phyloP scores from a whole-genome alignment of 2,797 vertebrate genomes.

The Danio choprae region DNA sequence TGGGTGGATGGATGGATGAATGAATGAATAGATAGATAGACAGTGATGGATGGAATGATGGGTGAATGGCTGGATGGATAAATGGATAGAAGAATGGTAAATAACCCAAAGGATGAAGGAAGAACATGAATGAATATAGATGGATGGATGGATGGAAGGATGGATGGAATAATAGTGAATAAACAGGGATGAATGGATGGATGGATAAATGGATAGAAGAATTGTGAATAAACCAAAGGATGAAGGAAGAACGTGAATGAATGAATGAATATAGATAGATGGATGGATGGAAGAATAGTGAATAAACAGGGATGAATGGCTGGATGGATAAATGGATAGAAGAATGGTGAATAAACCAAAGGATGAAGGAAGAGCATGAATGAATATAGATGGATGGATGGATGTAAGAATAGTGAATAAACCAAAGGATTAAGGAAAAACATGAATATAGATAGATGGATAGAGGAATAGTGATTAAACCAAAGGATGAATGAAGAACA shows the following conservation, averaged over 20 bases:
- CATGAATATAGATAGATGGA: neutral
- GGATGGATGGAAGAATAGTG: neutral
- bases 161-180: no score
- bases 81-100: neutral
- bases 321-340: no score
- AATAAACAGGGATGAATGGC: rapidly evolving
- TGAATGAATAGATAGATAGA: neutral
- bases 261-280: neutral
- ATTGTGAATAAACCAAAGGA: no score
- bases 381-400: neutral
- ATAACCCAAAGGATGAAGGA: no score
- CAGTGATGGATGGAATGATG: neutral
- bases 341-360: neutral
- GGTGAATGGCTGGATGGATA: neutral
- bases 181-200: neutral
- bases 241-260: no score
- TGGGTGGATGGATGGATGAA: neutral
- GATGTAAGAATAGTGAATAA: no score
- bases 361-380: no score
- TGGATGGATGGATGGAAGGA: neutral
- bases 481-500: no score
- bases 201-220: neutral
- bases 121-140: no score
- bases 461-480: neutral
- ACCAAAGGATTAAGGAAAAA: no score